Percentiles rank a stretch among this genome's conserved stretches.
These are phyloP conservation scores for Zosterops japonicus DNA, from an alignment of 2,113 vertebrate species.

Conservation along the genomic window DNA sequence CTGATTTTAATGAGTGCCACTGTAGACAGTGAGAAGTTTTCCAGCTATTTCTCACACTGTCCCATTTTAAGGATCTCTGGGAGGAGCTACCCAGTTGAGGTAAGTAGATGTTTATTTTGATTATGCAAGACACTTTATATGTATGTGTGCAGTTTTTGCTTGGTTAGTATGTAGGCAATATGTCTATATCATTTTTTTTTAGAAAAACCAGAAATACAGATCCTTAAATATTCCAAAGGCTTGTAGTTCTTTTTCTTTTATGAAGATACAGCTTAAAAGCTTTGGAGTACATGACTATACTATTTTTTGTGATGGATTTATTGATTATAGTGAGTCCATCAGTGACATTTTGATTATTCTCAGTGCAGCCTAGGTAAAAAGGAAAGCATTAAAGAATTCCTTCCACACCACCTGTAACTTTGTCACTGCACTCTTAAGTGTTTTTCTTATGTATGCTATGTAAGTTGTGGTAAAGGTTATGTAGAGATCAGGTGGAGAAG, in stretches of 20 bases:
- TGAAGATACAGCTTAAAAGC: neutral
- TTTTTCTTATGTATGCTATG: fast-evolving
- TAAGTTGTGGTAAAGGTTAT: neutral
- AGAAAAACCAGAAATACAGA: fast-evolving
- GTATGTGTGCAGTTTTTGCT: neutral
- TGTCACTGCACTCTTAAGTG: fast-evolving
- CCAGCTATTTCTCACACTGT: slow-evolving; percentile 92
- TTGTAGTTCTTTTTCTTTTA: neutral
- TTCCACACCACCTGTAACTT: fast-evolving
- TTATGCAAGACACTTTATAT: neutral
- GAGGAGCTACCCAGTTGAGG: slow-evolving; percentile 94
- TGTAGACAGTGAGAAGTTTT: slow-evolving; percentile 93
- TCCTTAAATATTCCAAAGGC: neutral
- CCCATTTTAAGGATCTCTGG: slow-evolving; percentile 92
- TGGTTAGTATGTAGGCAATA: neutral
- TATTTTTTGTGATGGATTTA: neutral
- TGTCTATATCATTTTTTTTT: neutral
- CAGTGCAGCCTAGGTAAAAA: neutral
- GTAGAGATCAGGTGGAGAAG: neutral
- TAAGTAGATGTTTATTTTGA: slow-evolving; percentile 42
- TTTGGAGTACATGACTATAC: neutral
- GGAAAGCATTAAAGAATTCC: neutral
- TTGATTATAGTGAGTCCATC: neutral
- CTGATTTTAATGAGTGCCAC: slow-evolving; percentile 97
- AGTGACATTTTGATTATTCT: neutral